Conservation (phyloP, 2,797 vertebrate species). For the Sphenodon punctatus region DNA sequence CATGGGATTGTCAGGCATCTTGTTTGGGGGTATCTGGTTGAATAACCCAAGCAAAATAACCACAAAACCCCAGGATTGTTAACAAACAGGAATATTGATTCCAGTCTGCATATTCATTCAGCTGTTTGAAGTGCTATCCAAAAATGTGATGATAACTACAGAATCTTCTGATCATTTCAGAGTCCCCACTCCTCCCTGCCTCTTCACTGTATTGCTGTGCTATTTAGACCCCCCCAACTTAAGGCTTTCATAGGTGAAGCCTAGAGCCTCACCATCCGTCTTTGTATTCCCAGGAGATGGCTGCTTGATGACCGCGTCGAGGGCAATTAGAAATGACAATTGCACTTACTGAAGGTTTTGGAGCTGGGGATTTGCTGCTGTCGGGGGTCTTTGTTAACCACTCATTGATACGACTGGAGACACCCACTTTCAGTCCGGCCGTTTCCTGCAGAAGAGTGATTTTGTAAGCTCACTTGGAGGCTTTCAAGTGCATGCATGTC, state of each 20-base stretch:
- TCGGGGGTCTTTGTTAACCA: slow-evolving; percentile 99
- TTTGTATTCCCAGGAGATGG: too few species aligned
- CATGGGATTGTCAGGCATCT: too few species aligned
- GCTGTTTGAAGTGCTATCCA: too few species aligned
- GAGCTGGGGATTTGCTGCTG: slow-evolving; percentile 85
- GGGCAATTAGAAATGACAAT: not conserved
- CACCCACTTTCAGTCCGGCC: slow-evolving; percentile 95
- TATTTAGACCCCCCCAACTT: not conserved
- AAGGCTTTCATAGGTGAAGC: too few species aligned
- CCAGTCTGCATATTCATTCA: too few species aligned
- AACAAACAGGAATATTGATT: too few species aligned
- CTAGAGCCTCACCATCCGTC: not conserved
- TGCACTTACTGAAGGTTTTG: slow-evolving; percentile 89
- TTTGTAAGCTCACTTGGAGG: not conserved
- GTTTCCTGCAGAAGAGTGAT: slow-evolving; percentile 85
- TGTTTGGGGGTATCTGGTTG: too few species aligned
- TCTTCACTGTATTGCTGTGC: not conserved
- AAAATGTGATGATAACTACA: too few species aligned
- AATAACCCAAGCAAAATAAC: too few species aligned
- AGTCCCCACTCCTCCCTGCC: too few species aligned
- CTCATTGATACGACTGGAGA: slow-evolving; percentile 97
- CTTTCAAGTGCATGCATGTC: not conserved
- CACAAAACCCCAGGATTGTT: too few species aligned
- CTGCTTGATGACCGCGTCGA: not conserved
- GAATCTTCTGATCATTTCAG: too few species aligned